Evolutionary conservation across 2,113 vertebrate species (phyloP), one percentile per base, ranked within the genome.

Genomic region (Hyla sarda): DNA sequence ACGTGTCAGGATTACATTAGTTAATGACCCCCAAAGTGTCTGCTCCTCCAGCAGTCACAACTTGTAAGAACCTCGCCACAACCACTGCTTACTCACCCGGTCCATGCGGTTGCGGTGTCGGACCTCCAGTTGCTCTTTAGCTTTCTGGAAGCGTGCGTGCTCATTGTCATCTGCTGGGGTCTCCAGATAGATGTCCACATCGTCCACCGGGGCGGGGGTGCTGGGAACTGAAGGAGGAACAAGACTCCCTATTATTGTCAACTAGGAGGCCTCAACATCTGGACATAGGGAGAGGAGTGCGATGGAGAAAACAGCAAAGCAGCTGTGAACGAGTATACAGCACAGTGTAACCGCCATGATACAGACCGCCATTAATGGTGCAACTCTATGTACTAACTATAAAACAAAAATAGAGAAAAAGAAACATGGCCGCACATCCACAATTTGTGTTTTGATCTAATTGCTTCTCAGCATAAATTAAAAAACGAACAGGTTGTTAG

Each of bases 131-230:
- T 99, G 98, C 87, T 99, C 97, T 91, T 99, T 99, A 21, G 98
- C 98, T 90, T 95, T 97, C 93, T 98, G 97, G 94, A 99, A 99
- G 91, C 96, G 97, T 0, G 96, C 97, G 19, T 99, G 98, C 74
- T 99, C 98, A 10, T 97, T 97, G 87, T 99, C 97, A 56, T 99
- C 98, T 0, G 97, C 97, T 0, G 97, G 97, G 5, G 97, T 99
- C 93, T 99, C 97, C 1, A 99, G 98, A 92, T 99, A 99, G 82
- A 99, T 96, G 85, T 99, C 98, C 30, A 99, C 98, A 1, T 99
- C 97, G 30, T 98, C 98, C 7, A 96, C 96, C 45, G 98, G 97
- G 92, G 96, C 94, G 52, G 95, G 93, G 19, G 95, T 96, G 1
- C 96, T 93, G 16, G 95, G 93, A 84, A 95, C 92, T 93, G 90